Evolutionary conservation across 1,140 invertebrate species (phyloP).

Genomic region (Gerris buenoi): DNA sequence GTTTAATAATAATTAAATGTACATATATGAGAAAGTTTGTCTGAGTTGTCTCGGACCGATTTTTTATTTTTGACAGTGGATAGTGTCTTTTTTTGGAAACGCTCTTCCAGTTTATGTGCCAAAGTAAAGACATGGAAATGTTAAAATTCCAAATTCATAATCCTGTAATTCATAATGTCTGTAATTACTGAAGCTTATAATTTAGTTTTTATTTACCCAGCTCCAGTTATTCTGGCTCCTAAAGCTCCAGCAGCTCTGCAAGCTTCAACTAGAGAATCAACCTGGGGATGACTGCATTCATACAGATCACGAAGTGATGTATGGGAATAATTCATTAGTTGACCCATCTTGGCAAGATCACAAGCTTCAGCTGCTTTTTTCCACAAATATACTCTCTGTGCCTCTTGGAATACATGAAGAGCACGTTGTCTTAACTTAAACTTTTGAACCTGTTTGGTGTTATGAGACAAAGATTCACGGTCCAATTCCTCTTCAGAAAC

Average conservation of each 20-base stretch:
- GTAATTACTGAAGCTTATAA: no score
- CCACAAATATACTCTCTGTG: conserved; percentile 61
- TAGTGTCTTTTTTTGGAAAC: no score
- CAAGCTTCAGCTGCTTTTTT: conserved; percentile 44
- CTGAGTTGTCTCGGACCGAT: no score
- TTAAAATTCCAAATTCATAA: no score
- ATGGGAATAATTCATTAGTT: conserved; percentile 81
- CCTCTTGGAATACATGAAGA: conserved; percentile 80
- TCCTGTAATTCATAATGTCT: no score
- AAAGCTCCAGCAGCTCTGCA: conserved; percentile 55
- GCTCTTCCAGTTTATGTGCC: no score
- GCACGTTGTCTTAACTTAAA: conserved; percentile 76
- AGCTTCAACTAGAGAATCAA: conserved; percentile 69
- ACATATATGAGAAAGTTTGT: no score
- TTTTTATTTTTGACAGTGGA: no score
- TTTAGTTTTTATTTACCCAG: conserved; percentile 64
- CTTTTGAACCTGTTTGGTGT: conserved; percentile 46
- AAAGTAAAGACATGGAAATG: no score
- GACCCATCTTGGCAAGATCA: conserved; percentile 48
- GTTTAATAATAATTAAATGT: no score
- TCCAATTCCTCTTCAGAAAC: conserved; percentile 49
- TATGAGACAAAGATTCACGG: conserved; percentile 44
- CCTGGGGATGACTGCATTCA: conserved; percentile 81
- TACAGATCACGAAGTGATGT: conserved; percentile 68
- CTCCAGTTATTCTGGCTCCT: conserved; percentile 83